Evolutionary conservation across 2,888 invertebrate species (phyloP), one percentile per base, ranked within the genome.

Genomic region (Caenorhabditis sulstoni): DNA sequence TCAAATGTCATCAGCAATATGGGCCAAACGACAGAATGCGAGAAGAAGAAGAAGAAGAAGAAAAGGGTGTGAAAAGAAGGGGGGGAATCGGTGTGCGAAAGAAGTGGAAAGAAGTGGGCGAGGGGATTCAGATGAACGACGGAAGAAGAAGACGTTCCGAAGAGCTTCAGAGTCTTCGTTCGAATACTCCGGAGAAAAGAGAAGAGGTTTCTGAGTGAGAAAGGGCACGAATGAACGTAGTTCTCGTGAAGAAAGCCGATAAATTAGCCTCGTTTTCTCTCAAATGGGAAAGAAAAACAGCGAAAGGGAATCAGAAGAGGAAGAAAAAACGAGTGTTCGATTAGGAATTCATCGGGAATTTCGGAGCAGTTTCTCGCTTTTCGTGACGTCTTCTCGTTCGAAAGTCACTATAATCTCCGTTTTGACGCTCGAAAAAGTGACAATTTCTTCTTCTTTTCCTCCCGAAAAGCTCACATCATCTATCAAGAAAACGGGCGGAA

Each of bases 1-100:
- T 73, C 73, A 73, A 73, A 73, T 73, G 64, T 73, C 73, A 73
- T 73, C 73, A 73, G 55, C 58, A 73, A 73, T 73, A 73, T 73
- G 64, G 62, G 55, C 7, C 29, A n/a, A 47, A 39, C 47, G 29
- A 7, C n/a, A n/a, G n/a, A n/a, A n/a, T 3, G 22, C 18, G 23
- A 20, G 50, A 47, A 39, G 64, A 7, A 47, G 18, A 47, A 47
- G 16, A 2, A 18, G 18, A 47, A 47, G n/a, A 18, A 7, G n/a
- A n/a, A 52, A 9, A 29, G n/a, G 8, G 52, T 7, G 35, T 29
- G 29, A 29, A 29, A 29, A 29, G 7, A 29, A 29, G 29, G 29
- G 29, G 29, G 7, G 29, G 4, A 29, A 29, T n/a, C n/a, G n/a
- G n/a, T n/a, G n/a, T n/a, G n/a, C n/a, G n/a, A 29, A 29, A 3